Base-by-base conservation (phyloP, 2,888 invertebrate genomes). In the Perizoma affinitatum region DNA sequence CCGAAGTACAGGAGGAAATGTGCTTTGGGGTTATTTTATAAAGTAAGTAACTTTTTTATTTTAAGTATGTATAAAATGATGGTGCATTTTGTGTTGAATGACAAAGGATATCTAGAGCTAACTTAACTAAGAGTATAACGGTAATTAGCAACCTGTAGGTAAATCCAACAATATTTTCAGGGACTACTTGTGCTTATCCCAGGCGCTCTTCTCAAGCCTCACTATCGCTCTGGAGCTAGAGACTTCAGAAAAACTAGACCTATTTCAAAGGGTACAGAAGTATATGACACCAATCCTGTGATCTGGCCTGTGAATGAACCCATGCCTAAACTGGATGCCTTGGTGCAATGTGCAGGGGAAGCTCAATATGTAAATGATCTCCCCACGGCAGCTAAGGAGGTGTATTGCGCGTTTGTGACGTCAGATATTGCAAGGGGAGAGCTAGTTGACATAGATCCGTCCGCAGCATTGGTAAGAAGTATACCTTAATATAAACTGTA, bases 301-400 rank as follows among this genome's bases (percentile, higher is more conserved):
- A 76, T 94, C 55, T 96, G 95, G 94, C 96, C 96, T 0, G 68
- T 95, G 10, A 94, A 93, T 59, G 90, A 96, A 75, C 95, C 96
- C 0, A 84, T 95, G 67, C 92, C 94, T 0, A 96, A 96, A 80
- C 63, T 94, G 7, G 95, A 95, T 70, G 93, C 94, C 0, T 73
- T 93, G 38, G 80, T 92, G 55, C 95, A 95, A 82, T 93, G 93
- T 69, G 90, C 95, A 51, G 96, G 96, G 0, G 95, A 96, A 80
- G 95, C 94, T 0, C 83, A 93, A 68, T 96, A 95, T 77, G 86
- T 94, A 0, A 61, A 61, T 5, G 61, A 61, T 46, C 50, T 41
- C 5, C 61, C 61, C 41, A 43, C 53, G 43, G 57, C 94, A 95
- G 88, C 91, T 0, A 93, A 94, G 74, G 95, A 96, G 81, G 93